Evolutionary conservation across 2,113 vertebrate species (phyloP).

Genomic region (Melanocharis versteri): DNA sequence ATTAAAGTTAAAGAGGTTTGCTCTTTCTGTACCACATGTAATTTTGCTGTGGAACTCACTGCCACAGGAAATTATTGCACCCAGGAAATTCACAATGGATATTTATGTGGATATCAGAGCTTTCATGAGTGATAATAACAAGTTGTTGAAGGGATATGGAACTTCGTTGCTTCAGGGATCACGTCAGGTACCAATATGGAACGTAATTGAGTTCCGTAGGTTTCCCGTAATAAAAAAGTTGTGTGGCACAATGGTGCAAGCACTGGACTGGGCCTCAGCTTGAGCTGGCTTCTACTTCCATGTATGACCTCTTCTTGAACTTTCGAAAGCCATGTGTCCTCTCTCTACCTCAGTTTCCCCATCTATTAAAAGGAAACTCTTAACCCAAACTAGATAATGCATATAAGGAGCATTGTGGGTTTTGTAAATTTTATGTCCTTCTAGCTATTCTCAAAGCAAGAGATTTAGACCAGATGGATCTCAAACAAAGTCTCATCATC

Average conservation of each 20-base stretch:
- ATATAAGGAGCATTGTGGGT: rapidly evolving
- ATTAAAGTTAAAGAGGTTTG: neutral
- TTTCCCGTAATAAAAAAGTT: neutral
- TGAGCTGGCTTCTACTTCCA: neutral
- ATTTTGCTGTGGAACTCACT: neutral
- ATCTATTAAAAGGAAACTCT: neutral
- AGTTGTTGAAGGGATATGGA: neutral
- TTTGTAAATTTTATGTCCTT: neutral
- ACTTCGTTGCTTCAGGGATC: neutral
- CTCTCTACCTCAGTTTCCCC: neutral
- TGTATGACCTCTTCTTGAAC: neutral
- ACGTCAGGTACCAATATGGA: neutral
- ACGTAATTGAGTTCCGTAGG: neutral
- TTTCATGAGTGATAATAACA: neutral
- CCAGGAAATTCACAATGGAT: neutral
- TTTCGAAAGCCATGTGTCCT: neutral
- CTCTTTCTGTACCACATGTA: neutral
- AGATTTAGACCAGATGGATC: neutral
- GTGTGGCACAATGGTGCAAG: rapidly evolving
- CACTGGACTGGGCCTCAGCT: neutral
- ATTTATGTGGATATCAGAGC: neutral
- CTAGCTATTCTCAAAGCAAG: neutral
- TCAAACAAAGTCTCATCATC: neutral
- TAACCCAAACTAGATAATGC: neutral
- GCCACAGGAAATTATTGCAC: neutral